Evolutionary conservation across 2,888 invertebrate genomes (phyloP).

Genomic region (Osedax fenrisi): DNA sequence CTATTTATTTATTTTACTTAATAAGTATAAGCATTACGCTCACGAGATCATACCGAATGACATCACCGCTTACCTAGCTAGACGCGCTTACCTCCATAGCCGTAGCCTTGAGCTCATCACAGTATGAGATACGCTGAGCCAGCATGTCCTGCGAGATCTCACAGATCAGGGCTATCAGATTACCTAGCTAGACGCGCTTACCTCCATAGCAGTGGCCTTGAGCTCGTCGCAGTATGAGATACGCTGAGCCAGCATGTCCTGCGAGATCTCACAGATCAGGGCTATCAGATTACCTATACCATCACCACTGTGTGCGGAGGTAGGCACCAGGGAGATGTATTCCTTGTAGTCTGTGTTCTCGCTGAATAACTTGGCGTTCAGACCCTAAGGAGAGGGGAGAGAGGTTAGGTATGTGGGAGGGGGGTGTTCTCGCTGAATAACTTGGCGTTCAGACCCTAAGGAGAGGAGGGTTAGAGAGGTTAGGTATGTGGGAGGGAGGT

Average conservation of each 20-base stretch:
- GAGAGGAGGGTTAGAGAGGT: too few relatives aligned
- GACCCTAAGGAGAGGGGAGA: slow-evolving; percentile 62
- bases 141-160: slow-evolving; percentile 79
- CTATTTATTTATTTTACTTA: too few relatives aligned
- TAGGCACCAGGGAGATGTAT: slow-evolving; percentile 89
- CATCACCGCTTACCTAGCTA: too few relatives aligned
- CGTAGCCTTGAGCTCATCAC: slow-evolving; percentile 69
- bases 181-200: slow-evolving; percentile 70
- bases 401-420: too few relatives aligned
- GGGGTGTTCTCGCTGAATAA: neutral
- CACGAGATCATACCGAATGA: too few relatives aligned
- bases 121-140: slow-evolving; percentile 74
- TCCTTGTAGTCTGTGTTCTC: slow-evolving; percentile 84
- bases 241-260: slow-evolving; percentile 73
- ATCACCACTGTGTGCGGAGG: slow-evolving; percentile 92
- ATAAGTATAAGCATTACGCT: too few relatives aligned
- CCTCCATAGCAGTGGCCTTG: slow-evolving; percentile 58
- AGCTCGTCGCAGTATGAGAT: slow-evolving; percentile 80
- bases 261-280: slow-evolving; percentile 80
- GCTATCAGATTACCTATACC: slow-evolving; percentile 94
- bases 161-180: slow-evolving; percentile 80
- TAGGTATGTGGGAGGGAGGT: too few relatives aligned
- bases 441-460: neutral
- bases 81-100: slow-evolving; percentile 54
- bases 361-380: slow-evolving; percentile 87